A percentile compares a stretch with the other conserved stretches of the same genome.
Evolutionary conservation across 2,797 vertebrate species (phyloP).

Genomic region (Pseudochirops cupreus): DNA sequence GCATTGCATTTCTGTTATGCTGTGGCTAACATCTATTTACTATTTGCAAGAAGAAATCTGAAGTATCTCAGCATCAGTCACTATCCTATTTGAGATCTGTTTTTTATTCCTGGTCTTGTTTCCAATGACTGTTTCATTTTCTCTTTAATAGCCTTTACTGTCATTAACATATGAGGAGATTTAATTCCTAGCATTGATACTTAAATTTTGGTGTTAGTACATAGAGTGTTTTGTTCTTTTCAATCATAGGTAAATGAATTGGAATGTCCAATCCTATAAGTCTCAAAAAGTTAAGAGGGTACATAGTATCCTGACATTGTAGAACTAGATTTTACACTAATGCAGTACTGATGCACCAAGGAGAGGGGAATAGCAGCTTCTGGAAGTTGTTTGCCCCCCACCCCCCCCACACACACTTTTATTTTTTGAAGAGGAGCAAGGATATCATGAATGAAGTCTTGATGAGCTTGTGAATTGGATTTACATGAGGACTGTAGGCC

Average conservation of each 20-base stretch:
- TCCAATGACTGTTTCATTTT: constrained; percentile 52
- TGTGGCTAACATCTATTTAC: constrained; percentile 70
- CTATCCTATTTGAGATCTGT: constrained; percentile 39
- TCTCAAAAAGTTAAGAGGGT: background rate
- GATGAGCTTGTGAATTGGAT: background rate
- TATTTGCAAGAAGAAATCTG: constrained; percentile 50
- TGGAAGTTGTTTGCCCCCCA: background rate
- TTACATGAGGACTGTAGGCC: background rate
- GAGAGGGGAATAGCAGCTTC: background rate
- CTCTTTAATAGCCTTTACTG: constrained; percentile 50
- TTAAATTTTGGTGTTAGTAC: constrained; percentile 16
- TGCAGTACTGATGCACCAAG: background rate
- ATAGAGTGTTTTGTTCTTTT: background rate
- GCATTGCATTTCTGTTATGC: constrained; percentile 56
- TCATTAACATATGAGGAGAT: constrained; percentile 47
- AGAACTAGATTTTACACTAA: background rate
- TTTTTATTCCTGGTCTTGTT: constrained; percentile 30
- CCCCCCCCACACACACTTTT: no score
- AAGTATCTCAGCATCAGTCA: constrained; percentile 50
- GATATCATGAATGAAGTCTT: background rate
- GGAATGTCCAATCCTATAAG: background rate
- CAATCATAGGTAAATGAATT: background rate
- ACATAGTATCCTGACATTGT: background rate
- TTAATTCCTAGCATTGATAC: constrained; percentile 36
- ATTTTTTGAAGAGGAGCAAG: background rate